phyloP scores from a whole-genome alignment of 37 sponge, comb jelly and placozoan genomes.

The Beroe forskalii region DNA sequence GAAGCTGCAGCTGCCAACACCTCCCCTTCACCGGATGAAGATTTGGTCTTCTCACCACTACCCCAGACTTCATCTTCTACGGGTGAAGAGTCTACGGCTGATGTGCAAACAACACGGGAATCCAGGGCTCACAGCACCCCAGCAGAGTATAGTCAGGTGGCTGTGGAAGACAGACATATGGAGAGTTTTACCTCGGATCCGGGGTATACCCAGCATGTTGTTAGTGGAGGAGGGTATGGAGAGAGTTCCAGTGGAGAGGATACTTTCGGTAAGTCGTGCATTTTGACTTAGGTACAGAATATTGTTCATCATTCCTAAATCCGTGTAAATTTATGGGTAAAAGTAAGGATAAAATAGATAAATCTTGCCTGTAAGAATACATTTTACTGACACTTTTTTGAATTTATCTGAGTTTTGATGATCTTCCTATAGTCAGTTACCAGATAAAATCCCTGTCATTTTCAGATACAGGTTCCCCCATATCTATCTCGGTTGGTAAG shows the following conservation, averaged over 20 bases:
- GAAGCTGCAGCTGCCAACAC: neutral
- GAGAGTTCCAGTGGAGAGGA: too few relatives aligned
- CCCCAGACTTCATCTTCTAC: too few relatives aligned
- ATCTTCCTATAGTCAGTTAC: neutral
- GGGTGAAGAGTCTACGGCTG: neutral
- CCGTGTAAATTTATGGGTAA: too few relatives aligned
- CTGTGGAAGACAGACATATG: neutral
- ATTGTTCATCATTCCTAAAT: too few relatives aligned
- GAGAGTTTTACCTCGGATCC: neutral
- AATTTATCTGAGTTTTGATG: neutral
- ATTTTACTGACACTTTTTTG: neutral
- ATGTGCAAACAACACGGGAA: neutral
- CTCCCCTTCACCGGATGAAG: neutral
- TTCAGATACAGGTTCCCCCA: slow-evolving; percentile 5
- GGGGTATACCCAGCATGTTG: too few relatives aligned
- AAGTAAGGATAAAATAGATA: too few relatives aligned
- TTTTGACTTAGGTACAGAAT: too few relatives aligned
- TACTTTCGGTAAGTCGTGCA: too few relatives aligned
- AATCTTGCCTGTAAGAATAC: too few relatives aligned
- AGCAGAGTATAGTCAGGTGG: neutral
- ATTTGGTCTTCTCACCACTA: neutral
- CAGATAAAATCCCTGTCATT: neutral
- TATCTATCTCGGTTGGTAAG: neutral
- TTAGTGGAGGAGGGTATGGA: too few relatives aligned
- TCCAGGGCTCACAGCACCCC: neutral